These are phyloP conservation scores for Monodelphis domestica DNA, from an alignment of 2,797 vertebrate genomes.

Conservation along the genomic window DNA sequence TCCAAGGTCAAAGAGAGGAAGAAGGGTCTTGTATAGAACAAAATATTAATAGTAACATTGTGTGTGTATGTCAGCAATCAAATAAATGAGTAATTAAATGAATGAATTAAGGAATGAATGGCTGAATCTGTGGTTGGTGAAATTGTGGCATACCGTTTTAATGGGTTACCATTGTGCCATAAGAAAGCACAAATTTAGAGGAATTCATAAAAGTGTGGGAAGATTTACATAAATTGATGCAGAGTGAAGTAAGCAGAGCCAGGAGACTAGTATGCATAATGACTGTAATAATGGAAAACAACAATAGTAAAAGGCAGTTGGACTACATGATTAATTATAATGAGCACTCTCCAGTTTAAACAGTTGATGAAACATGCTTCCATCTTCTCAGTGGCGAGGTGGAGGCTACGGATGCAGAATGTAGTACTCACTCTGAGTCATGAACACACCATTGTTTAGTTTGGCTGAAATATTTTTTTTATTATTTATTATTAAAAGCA, in stretches of 20 bases:
- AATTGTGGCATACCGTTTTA: too few species aligned
- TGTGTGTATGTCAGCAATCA: too few species aligned
- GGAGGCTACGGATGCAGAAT: not conserved
- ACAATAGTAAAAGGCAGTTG: not conserved
- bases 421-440: not conserved
- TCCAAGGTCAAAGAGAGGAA: not conserved
- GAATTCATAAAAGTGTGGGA: not conserved
- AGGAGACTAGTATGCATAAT: not conserved
- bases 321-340: not conserved
- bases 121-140: not conserved
- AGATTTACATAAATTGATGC: not conserved
- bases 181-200: not conserved
- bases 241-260: not conserved
- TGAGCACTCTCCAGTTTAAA: not conserved
- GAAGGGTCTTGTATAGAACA: not conserved
- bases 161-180: not conserved
- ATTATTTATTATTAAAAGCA: not conserved
- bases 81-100: not conserved
- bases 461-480: not conserved
- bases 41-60: not conserved
- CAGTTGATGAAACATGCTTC: not conserved
- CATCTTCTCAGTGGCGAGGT: not conserved
- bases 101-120: not conserved
- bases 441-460: not conserved
- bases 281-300: not conserved